These are phyloP conservation scores for Gymnobelideus leadbeateri DNA, from an alignment of 2,113 vertebrate species.

Conservation along the genomic window DNA sequence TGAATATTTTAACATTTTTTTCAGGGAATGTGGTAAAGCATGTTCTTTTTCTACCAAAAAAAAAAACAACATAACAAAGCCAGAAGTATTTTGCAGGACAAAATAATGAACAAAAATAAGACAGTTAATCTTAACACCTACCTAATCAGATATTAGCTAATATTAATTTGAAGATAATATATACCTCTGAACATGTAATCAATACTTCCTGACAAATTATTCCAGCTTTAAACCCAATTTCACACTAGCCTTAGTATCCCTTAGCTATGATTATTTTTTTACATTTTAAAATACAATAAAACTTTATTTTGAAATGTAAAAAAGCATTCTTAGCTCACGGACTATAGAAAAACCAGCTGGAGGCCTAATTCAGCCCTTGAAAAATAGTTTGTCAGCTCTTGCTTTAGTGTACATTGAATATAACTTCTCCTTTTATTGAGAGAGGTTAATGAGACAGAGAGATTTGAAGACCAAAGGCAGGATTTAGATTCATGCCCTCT, in stretches of 20 bases:
- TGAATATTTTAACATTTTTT: background rate
- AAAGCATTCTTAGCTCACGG: too few relatives aligned
- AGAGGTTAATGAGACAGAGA: background rate
- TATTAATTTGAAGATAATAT: background rate
- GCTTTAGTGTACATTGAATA: too few relatives aligned
- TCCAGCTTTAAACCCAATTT: too few relatives aligned
- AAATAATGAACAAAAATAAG: background rate
- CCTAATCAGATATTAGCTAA: too few relatives aligned
- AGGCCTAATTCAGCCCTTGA: too few relatives aligned
- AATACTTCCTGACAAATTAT: background rate
- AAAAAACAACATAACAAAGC: background rate
- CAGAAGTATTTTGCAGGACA: background rate
- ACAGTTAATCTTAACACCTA: background rate
- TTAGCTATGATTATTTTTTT: too few relatives aligned
- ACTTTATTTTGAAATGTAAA: too few relatives aligned
- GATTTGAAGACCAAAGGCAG: background rate
- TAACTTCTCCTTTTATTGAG: too few relatives aligned
- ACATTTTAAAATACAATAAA: too few relatives aligned
- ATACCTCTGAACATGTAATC: background rate
- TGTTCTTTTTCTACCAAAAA: background rate
- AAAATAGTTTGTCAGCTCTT: too few relatives aligned
- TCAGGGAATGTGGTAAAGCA: background rate
- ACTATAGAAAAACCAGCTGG: too few relatives aligned
- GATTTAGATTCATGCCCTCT: background rate
- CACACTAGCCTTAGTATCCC: too few relatives aligned